These are phyloP conservation scores for Pantala flavescens DNA, from an alignment of 1,140 invertebrate species.

Conservation along the genomic window DNA sequence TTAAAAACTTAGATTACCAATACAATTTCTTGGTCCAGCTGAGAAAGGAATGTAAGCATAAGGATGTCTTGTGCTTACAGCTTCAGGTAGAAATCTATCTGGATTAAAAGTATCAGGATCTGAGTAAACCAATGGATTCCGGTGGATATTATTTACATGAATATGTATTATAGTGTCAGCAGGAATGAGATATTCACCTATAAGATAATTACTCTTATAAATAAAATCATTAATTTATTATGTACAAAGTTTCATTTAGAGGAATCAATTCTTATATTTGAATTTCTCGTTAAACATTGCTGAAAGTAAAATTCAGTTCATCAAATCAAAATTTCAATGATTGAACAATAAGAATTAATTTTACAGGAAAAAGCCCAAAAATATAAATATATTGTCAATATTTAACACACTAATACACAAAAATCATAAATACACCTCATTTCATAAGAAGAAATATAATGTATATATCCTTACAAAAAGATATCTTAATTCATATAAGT, in stretches of 20 bases:
- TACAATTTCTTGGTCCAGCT: slow-evolving; percentile 63
- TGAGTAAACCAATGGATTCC: slow-evolving; percentile 54
- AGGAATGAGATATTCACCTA: slow-evolving; percentile 48
- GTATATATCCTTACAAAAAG: too few species aligned
- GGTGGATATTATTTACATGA: slow-evolving; percentile 51
- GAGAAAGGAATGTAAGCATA: slow-evolving; percentile 60
- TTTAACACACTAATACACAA: slow-evolving; percentile 40
- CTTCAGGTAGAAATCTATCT: slow-evolving; percentile 57
- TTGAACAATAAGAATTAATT: too few species aligned
- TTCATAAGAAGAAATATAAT: too few species aligned
- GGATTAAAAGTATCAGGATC: slow-evolving; percentile 65
- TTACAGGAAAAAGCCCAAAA: too few species aligned
- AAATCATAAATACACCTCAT: too few species aligned
- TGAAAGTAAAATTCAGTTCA: too few species aligned
- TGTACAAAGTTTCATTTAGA: too few species aligned
- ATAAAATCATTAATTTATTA: too few species aligned
- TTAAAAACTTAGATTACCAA: slow-evolving; percentile 45
- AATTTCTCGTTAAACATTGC: too few species aligned
- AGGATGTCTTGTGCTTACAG: slow-evolving; percentile 37
- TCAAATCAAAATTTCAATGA: too few species aligned
- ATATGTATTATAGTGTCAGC: slow-evolving; percentile 54
- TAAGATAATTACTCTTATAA: slow-evolving; percentile 22
- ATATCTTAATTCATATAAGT: too few species aligned
- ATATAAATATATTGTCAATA: slow-evolving; percentile 47
- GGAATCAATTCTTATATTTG: too few species aligned